Base-by-base conservation (phyloP, 2,888 invertebrate species). In the Leptura quadrifasciata region DNA sequence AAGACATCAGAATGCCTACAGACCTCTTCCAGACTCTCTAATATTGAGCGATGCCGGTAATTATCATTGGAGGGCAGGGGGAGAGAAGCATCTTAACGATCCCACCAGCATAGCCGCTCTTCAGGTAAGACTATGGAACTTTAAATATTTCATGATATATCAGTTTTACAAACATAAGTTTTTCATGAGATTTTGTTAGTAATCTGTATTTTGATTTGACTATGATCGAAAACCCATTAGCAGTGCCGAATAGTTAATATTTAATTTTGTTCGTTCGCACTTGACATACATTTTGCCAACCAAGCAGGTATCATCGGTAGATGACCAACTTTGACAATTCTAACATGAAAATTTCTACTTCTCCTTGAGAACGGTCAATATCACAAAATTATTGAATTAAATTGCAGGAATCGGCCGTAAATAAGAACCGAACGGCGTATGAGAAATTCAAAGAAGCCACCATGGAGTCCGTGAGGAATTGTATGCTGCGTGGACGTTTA, bases 81-180 rank as follows among this genome's bases (percentile, higher is more conserved):
- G 99, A 2, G 99, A 99, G 91, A 96, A 97, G 82, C 99, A 99
- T 90, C 94, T 99, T 86, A 99, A 99, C 89, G 98, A 99, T 87
- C 99, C 99, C 0, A 91, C 94, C 82, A 90, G 91, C 79, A 91
- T 91, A 81, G 94, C 94, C n/a, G 94, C 94, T 84, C 90, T 96
- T 35, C 93, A 98, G 92, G 98, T 94, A 87, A 81, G n/a, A 15
- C 15, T 47, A 8, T 54, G 54, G 17, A 54, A 18, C 1, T 17
- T 54, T n/a, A n/a, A 54, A 54, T n/a, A 54, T 54, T 18, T 54
- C n/a, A 12, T 1, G 1, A 35, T 35, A 35, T 8, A 27, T n/a
- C n/a, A n/a, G n/a, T n/a, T n/a, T n/a, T n/a, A n/a, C n/a, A n/a
- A n/a, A n/a, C n/a, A n/a, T n/a, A n/a, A n/a, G n/a, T n/a, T n/a